phyloP scores from a whole-genome alignment of 2,113 vertebrate genomes.

The Atractosteus spatula region DNA sequence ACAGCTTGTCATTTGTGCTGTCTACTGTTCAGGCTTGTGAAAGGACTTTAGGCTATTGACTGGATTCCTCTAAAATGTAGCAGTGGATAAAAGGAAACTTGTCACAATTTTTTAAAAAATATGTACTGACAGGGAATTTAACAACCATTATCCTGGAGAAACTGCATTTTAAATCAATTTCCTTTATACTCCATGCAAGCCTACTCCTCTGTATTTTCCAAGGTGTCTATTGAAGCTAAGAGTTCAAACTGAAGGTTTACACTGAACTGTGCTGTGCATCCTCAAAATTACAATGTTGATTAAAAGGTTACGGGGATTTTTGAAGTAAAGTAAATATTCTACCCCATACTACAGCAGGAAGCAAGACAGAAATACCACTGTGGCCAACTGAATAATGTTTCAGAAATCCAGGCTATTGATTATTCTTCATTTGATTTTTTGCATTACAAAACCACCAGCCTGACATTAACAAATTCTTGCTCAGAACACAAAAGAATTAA shows the following conservation, averaged over 20 bases:
- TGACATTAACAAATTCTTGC: neutral
- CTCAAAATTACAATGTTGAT: neutral
- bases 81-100: slow-evolving; percentile 26
- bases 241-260: slow-evolving; percentile 15
- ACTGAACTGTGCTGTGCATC: slow-evolving; percentile 13
- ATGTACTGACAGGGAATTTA: slow-evolving; percentile 34
- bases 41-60: slow-evolving; percentile 7
- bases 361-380: neutral
- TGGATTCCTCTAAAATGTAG: slow-evolving; percentile 5
- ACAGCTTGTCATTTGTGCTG: slow-evolving; percentile 1
- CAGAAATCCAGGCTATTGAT: neutral
- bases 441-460: neutral
- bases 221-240: neutral
- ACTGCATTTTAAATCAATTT: slow-evolving; percentile 41
- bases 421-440: neutral
- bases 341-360: neutral
- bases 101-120: slow-evolving; percentile 32
- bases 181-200: slow-evolving; percentile 38
- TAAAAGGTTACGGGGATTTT: neutral
- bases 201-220: slow-evolving; percentile 15
- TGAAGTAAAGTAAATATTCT: neutral
- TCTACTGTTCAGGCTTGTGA: neutral
- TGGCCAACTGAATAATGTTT: neutral
- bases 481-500: neutral
- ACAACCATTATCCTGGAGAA: slow-evolving; percentile 38